A percentile compares a stretch with the other conserved stretches of the same genome.
Evolutionary conservation across 2,888 invertebrate genomes (phyloP).

Genomic region (Synergus umbraculus): DNA sequence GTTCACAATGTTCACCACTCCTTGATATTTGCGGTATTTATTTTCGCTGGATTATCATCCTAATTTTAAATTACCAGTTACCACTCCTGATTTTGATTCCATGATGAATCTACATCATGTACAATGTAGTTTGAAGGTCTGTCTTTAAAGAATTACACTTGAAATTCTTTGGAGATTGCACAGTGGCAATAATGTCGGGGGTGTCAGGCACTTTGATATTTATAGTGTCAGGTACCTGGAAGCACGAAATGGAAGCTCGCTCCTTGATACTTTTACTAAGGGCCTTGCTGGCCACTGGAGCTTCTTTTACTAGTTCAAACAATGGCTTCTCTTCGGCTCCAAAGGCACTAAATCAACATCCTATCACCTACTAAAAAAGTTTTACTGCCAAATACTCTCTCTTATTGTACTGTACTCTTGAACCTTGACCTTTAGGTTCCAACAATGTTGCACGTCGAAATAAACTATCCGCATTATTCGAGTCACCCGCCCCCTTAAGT

Average conservation of each 20-base stretch:
- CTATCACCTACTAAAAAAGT: conserved; percentile 46
- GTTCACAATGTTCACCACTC: conserved; percentile 35
- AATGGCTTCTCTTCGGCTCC: conserved; percentile 48
- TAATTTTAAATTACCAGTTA: conserved; percentile 18
- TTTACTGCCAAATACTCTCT: conserved; percentile 41
- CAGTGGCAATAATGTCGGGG: conserved; percentile 39
- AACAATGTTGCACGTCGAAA: conserved; percentile 48
- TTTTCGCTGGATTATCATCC: conserved; percentile 16
- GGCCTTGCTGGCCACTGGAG: conserved; percentile 50
- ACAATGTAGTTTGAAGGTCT: no score
- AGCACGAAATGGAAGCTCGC: conserved; percentile 53
- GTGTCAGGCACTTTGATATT: conserved; percentile 53
- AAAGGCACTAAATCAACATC: conserved; percentile 56
- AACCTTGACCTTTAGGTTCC: conserved; percentile 53
- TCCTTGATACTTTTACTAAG: conserved; percentile 50
- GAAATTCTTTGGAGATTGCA: conserved; percentile 50
- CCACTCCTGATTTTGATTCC: background rate
- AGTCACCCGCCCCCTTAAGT: conserved; percentile 3
- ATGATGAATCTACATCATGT: background rate
- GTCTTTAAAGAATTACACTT: background rate
- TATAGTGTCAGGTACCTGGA: conserved; percentile 54
- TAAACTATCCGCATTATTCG: conserved; percentile 35
- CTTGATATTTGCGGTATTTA: conserved; percentile 18
- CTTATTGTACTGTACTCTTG: conserved; percentile 51
- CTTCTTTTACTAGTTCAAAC: conserved; percentile 51